Evolutionary conservation across 2,113 vertebrate genomes (phyloP), one percentile per base, ranked within the genome.

Genomic region (Actenoides hombroni): DNA sequence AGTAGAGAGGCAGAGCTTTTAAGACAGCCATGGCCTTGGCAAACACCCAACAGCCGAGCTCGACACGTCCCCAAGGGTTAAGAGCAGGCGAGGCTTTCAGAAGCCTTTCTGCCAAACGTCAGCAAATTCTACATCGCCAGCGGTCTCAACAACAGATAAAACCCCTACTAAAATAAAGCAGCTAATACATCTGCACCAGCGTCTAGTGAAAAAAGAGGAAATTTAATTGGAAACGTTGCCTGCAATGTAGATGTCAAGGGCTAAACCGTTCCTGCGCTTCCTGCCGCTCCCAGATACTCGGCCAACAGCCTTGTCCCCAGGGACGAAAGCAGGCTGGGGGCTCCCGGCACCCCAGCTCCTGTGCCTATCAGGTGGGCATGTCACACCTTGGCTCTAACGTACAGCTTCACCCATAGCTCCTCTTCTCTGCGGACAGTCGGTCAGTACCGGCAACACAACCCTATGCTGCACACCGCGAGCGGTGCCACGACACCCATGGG

Each of bases 201-300:
- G 67, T 37, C 86, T 70, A 64, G 39, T 53, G 37, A 29, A 70
- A 61, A 44, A 63, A 29, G 31, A 29, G n/a, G 48, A 70, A 71
- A 75, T 70, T 68, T 90, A 92, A 88, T 81, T 88, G 88, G 78
- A 88, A 92, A 35, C 10, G 29, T 51, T 57, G 61, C 17, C 92
- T 90, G 46, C 39, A 90, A 93, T 92, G 96, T 86, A 86, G 94
- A 93, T 51, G 37, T 87, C 90, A 94, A 81, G 81, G 80, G 68
- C 90, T 44, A 76, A 90, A 74, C 49, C 1, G 2, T 42, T 73
- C n/a, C 39, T 3, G 3, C 9, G 71, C 46, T 93, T 79, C 90
- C 90, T 85, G 85, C 87, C 77, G 75, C 20, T 64, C 64, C n/a
- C 24, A 59, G 17, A n/a, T 5, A 24, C 26, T 80, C 46, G 51